Evolutionary conservation across 2,797 vertebrate genomes (phyloP).

Genomic region (Perodicticus potto): DNA sequence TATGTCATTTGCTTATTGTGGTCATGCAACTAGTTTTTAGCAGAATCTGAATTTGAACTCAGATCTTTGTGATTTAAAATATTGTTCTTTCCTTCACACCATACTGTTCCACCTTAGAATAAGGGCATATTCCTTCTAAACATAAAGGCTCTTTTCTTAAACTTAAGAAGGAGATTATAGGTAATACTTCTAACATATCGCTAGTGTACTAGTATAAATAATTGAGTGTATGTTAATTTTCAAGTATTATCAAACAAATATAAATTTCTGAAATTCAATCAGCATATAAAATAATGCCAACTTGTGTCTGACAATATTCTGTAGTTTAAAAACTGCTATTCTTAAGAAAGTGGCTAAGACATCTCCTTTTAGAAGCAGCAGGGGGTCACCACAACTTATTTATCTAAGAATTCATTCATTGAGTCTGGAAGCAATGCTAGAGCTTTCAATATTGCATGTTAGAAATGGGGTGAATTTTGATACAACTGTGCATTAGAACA

Average conservation of each 20-base stretch:
- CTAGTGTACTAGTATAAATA: background rate
- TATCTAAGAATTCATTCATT: constrained; percentile 31
- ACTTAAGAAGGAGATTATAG: background rate
- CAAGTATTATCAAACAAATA: constrained; percentile 30
- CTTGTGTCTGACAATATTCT: background rate
- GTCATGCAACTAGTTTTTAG: background rate
- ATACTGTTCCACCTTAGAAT: background rate
- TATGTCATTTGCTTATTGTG: background rate
- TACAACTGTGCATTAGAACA: background rate
- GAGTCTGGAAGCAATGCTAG: background rate
- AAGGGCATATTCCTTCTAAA: background rate
- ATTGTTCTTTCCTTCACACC: background rate
- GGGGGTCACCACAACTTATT: constrained; percentile 32
- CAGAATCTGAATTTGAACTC: background rate
- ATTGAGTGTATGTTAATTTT: constrained; percentile 16
- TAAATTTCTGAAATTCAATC: constrained; percentile 35
- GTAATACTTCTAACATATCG: background rate
- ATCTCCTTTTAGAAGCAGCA: constrained; percentile 47
- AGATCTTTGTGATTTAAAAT: background rate
- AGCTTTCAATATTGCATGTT: background rate
- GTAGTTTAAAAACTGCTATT: constrained; percentile 41
- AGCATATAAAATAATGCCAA: constrained; percentile 8
- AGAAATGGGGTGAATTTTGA: background rate
- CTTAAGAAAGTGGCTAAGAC: constrained; percentile 49
- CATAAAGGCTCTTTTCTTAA: background rate